Evolutionary conservation across 1,140 invertebrate genomes (phyloP), one percentile per base, ranked within the genome.

Genomic region (Drosophila hydei): DNA sequence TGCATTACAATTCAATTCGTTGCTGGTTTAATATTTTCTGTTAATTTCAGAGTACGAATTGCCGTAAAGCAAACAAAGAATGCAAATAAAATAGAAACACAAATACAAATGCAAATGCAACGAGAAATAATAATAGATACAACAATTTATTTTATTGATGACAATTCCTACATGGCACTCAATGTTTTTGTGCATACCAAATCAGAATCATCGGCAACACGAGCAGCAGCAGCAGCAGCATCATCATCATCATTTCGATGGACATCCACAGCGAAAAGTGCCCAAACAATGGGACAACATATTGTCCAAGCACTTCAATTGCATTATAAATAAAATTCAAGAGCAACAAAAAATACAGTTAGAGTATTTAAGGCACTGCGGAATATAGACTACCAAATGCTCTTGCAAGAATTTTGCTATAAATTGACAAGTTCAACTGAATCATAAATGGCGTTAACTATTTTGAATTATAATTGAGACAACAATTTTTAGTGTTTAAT

Each of bases 91-190:
- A 38, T 33, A 16, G 30, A 36, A 11, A 50, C 33, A 62, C 36
- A 36, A 71, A 47, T 19, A 6, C 16, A 9, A 43, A 43, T 43
- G 16, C 16, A 52, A 45, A 12, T 19, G 50, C 56, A 65, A 23
- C 38, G 12, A 6, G 9, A 40, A 65, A 40, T 62, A 74, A 67
- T 70, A 74, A 48, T 62, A 55, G 21, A 38, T 50, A 65, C 63
- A 69, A 69, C 67, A 69, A 79, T 84, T 75, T 75, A 68, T 79
- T 75, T 75, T 80, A 79, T 80, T 84, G 72, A 83, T 84, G 67
- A 78, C 72, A 69, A 78, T 78, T 64, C 69, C 54, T 75, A 75
- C 78, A 56, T 69, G 61, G 45, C 43, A 64, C 45, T 79, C 45
- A 60, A 50, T 55, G 63, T 83, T 80, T 78, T 83, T 84, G 68